A percentile compares a stretch with the other conserved stretches of the same genome.
These are phyloP conservation scores for Drosophila neonasuta DNA, from an alignment of 2,888 invertebrate species.

Conservation along the genomic window DNA sequence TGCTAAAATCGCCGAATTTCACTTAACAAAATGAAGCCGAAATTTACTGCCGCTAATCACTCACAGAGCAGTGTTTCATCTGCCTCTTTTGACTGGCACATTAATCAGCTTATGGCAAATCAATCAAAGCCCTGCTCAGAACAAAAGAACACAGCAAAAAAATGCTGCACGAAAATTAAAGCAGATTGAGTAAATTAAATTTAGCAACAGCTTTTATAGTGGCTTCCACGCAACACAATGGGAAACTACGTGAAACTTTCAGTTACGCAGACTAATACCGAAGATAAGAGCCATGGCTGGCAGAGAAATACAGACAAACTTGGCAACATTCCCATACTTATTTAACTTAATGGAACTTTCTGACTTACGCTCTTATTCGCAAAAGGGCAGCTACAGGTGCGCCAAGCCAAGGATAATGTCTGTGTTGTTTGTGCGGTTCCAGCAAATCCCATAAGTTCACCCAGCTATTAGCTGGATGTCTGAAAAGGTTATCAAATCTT, in stretches of 20 bases:
- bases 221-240: neutral
- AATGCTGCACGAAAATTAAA: constrained; percentile 1
- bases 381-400: constrained; percentile 49
- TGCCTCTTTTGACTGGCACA: constrained; percentile 18
- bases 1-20: constrained; percentile 17
- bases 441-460: constrained; percentile 12
- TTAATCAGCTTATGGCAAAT: constrained; percentile 60
- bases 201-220: constrained; percentile 7
- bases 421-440: constrained; percentile 24
- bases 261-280: constrained; percentile 6
- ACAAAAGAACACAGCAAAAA: neutral
- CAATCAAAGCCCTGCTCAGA: constrained; percentile 51
- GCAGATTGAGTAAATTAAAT: constrained; percentile 13
- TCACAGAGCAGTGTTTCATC: constrained; percentile 17
- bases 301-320: constrained; percentile 13
- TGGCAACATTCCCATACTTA: constrained; percentile 11
- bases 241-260: constrained; percentile 28
- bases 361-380: constrained; percentile 7
- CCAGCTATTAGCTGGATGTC: constrained; percentile 13
- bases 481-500: constrained; percentile 16
- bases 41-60: constrained; percentile 46
- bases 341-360: constrained; percentile 38
- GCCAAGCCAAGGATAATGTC: constrained; percentile 19
- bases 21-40: constrained; percentile 22
- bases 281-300: constrained; percentile 15